Base-by-base conservation (phyloP, 1,140 invertebrate species). In the Aporrectodea caliginosa region DNA sequence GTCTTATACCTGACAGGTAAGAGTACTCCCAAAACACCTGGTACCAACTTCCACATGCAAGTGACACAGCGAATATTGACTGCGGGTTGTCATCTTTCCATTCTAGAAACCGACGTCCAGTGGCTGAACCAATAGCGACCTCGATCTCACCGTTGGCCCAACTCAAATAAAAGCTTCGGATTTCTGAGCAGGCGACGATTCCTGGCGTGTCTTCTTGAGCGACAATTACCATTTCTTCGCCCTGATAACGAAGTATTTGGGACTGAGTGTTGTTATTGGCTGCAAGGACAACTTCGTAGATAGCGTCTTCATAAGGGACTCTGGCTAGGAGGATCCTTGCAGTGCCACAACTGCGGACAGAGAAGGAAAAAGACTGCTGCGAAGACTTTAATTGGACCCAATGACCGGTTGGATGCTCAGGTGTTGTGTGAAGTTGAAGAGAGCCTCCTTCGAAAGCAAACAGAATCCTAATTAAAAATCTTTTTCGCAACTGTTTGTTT, bases 81-180 rank as follows among this genome's bases (percentile, higher is more conserved):
- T 29, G 70, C n/a, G 70, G 70, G 14, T 27, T 32, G 14, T 27
- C n/a, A 27, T 72, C 70, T 29, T 27, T 29, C 70, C 70, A 72
- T 27, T 27, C 70, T 6, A 32, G 31, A 72, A 72, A 58, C 6
- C 70, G 70, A 12, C 32, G 2, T 32, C 70, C 32, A 32, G 2
- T 27, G 2, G 70, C 32, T n/a, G 70, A 29, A 12, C 70, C 32
- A 14, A 12, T 12, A n/a, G 43, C 43, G 6, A 72, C 70, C 14
- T 27, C 70, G 70, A 72, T 27, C 70, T 27, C 32, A n/a, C n/a
- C n/a, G 70, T 72, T 32, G 70, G 70, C n/a, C n/a, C 70, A 32
- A 72, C n/a, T 72, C n/a, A 72, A 2, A 2, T 27, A 72, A n/a
- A 72, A 72, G 6, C 70, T 2, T 14, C 70, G 70, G 27, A 2